Percentiles rank a stretch among this genome's conserved stretches.
phyloP scores from a whole-genome alignment of 2,113 vertebrate species.

The Cepphus grylle region DNA sequence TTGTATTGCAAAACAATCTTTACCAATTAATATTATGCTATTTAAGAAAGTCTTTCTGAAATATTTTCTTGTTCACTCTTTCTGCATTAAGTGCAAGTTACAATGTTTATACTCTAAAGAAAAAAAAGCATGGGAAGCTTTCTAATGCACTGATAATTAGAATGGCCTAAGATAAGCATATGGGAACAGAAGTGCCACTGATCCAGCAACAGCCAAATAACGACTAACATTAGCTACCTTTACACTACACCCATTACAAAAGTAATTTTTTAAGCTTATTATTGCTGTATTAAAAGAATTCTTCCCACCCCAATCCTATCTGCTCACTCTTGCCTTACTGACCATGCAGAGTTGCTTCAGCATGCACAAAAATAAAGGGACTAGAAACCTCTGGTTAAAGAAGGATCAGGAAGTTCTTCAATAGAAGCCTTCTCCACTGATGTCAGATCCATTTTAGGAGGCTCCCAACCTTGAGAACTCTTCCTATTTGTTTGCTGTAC shows the following conservation, averaged over 20 bases:
- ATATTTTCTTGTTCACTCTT: neutral
- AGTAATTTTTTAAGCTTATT: neutral
- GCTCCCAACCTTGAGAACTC: neutral
- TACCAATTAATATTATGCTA: neutral
- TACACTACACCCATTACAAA: neutral
- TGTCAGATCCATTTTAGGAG: neutral
- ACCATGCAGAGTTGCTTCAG: neutral
- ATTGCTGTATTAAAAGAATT: neutral
- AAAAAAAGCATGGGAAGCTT: neutral
- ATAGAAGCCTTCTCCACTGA: neutral
- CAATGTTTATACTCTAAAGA: neutral
- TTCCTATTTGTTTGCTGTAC: neutral
- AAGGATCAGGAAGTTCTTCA: neutral
- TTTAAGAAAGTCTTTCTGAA: neutral
- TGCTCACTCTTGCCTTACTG: neutral
- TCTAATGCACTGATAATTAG: neutral
- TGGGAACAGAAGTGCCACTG: neutral
- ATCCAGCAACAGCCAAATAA: neutral
- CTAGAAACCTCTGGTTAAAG: neutral
- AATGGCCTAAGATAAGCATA: neutral
- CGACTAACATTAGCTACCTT: neutral
- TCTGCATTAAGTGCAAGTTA: neutral
- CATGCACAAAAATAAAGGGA: neutral
- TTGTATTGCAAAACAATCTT: neutral
- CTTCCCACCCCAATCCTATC: neutral